A percentile compares a stretch with the other conserved stretches of the same genome.
Conservation (phyloP, 2,113 vertebrate species). For the Panthera tigris region DNA sequence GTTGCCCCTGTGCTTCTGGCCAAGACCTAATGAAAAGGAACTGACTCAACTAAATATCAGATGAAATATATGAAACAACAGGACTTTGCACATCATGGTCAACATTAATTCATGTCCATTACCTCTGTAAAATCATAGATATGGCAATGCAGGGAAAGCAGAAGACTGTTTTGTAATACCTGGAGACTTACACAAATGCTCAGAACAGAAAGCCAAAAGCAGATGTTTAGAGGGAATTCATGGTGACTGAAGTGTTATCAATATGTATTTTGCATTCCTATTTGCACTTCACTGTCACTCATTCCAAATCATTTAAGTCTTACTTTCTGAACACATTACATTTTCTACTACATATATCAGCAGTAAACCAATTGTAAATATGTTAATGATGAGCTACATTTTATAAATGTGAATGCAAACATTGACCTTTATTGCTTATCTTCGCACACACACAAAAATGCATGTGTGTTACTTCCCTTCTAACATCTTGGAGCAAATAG, state of each 20-base stretch:
- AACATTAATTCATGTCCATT: background rate
- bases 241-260: background rate
- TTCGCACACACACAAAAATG: background rate
- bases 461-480: background rate
- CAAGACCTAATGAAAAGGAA: background rate
- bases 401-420: background rate
- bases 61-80: background rate
- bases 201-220: background rate
- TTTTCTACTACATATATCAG: background rate
- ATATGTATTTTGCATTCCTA: background rate
- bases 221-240: background rate
- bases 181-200: background rate
- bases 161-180: background rate
- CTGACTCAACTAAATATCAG: background rate
- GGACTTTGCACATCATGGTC: background rate
- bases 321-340: background rate
- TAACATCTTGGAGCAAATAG: background rate
- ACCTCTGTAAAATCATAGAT: background rate
- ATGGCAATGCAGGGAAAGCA: background rate
- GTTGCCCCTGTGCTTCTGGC: background rate
- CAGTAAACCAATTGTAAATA: background rate
- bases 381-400: background rate
- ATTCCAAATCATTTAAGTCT: background rate
- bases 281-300: background rate
- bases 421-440: background rate